These are phyloP conservation scores for Diprion similis DNA, from an alignment of 1,140 invertebrate genomes.

Conservation along the genomic window DNA sequence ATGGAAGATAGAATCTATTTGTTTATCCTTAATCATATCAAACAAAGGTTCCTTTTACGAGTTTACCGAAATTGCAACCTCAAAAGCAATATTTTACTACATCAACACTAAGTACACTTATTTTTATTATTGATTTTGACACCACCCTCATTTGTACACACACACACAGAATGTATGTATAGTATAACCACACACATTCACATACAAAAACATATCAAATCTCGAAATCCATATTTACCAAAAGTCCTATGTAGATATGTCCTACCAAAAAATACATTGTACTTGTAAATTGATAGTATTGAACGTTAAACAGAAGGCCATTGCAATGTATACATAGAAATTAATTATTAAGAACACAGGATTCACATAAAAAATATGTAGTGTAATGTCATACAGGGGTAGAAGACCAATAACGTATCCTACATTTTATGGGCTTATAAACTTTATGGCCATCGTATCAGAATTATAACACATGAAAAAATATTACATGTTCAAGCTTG, in stretches of 20 bases:
- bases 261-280: constrained; percentile 1
- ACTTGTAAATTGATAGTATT: not conserved
- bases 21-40: not conserved
- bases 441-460: not conserved
- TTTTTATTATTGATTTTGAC: not conserved
- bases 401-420: not conserved
- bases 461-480: not conserved
- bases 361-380: not conserved
- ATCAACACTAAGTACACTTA: not conserved
- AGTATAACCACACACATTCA: too few species aligned
- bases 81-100: not conserved
- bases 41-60: not conserved
- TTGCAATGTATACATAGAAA: not conserved
- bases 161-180: not conserved
- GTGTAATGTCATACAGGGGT: not conserved
- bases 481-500: not conserved
- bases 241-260: not conserved
- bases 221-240: not conserved
- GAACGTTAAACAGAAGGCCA: not conserved
- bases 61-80: not conserved
- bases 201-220: not conserved
- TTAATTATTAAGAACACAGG: not conserved
- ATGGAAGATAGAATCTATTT: not conserved
- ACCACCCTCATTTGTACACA: too few species aligned
- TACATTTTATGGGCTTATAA: not conserved